Evolutionary conservation across 2,797 vertebrate genomes (phyloP), one percentile per base, ranked within the genome.

Genomic region (Sibirionetta formosa): DNA sequence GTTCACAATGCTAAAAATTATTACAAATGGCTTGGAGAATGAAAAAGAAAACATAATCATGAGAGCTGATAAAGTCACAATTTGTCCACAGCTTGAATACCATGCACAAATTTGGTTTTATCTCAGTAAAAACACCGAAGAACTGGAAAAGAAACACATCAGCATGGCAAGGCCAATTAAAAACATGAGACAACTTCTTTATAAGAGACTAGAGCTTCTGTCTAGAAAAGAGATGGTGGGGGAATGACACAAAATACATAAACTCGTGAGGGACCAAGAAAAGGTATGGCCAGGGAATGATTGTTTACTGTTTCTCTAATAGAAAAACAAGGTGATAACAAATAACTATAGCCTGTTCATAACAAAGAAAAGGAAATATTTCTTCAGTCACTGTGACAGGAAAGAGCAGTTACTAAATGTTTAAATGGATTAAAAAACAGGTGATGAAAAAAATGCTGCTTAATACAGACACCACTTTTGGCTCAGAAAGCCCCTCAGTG

Each of bases 321-420:
- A 90, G 23, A 91, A 92, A 91, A 95, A n/a, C 8, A 23, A 86
- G 35, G 13, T 53, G 51, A 63, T 9, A 82, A 71, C 7, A 84
- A 89, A 83, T 64, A 3, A 73, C 73, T 35, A 64, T n/a, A 78
- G 7, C 26, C 50, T 22, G 8, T 40, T 93, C 40, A 27, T 46
- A 86, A 81, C 17, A 94, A 80, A 77, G 12, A 91, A 63, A 91
- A 87, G 22, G 38, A 94, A 93, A 33, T 83, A 78, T 27, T 82
- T 88, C 29, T 92, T 81, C n/a, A 89, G 66, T 72, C 18, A 63
- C 76, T 3, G 8, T 40, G 36, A 84, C 29, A 82, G 33, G 61
- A 83, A 86, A 11, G 50, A 65, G 31, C 24, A 68, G 69, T 81
- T 61, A 60, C 31, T 61, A 56, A 64, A 75, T 82, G 19, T 60